Percentiles rank a stretch among this genome's conserved stretches.
These are phyloP conservation scores for Silurus aristotelis DNA, from an alignment of 2,797 vertebrate genomes.

Conservation along the genomic window DNA sequence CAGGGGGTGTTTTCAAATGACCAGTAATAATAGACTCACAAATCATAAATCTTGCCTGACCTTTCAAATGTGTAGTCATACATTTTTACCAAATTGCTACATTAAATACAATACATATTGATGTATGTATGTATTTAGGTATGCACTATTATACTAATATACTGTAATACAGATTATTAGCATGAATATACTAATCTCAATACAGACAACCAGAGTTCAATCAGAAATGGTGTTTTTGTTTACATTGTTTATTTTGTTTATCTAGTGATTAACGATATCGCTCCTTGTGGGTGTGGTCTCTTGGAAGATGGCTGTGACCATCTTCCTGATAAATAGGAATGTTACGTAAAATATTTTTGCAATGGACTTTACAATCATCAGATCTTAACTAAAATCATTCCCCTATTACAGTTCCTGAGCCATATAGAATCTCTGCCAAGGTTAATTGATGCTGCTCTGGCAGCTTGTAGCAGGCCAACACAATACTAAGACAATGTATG, in stretches of 20 bases:
- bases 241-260: not conserved
- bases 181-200: not conserved
- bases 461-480: conserved; percentile 9
- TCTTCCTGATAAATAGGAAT: not conserved
- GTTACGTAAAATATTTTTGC: not conserved
- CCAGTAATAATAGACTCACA: not conserved
- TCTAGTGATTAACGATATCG: not conserved
- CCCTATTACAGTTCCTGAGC: not conserved
- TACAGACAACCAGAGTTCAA: not conserved
- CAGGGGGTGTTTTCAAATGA: conserved; percentile 10
- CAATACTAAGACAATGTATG: conserved; percentile 17
- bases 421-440: not conserved
- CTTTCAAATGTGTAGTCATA: no score
- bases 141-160: not conserved
- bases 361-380: not conserved
- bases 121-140: not conserved
- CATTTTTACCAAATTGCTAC: not conserved
- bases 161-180: not conserved
- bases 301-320: not conserved
- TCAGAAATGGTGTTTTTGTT: not conserved
- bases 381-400: not conserved
- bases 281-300: not conserved
- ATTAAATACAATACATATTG: not conserved
- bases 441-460: not conserved
- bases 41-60: no score